Evolutionary conservation across 2,888 invertebrate species (phyloP), one percentile per base, ranked within the genome.

Genomic region (Sinotaia quadrata): DNA sequence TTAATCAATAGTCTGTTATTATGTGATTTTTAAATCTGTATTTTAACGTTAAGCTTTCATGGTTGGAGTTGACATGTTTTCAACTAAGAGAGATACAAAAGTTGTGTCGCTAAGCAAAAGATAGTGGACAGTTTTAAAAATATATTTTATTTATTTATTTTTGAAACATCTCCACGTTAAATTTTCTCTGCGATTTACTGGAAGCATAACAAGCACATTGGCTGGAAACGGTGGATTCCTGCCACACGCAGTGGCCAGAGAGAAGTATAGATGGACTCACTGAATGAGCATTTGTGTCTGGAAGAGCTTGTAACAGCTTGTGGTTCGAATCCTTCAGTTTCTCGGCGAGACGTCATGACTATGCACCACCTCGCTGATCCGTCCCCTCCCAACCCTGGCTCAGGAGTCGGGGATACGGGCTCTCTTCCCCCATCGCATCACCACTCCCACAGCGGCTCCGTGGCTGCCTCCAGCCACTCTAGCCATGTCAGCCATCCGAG

Each of bases 211-310:
- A 10, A 41, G 41, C 41, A 41, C 10, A 10, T 41, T 41, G 41
- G 10, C 41, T 18, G 10, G 41, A 12, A 10, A 18, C 41, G 15
- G 41, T n/a, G n/a, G n/a, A n/a, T n/a, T n/a, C n/a, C n/a, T 61
- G 31, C 36, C 54, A 44, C 34, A 7, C 21, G n/a, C 47, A 12
- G 12, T 47, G 47, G 61, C 37, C 36, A 34, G 21, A 70, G 36
- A 52, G 36, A 58, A 54, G 67, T 78, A 81, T 82, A 82, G 75
- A 84, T 82, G 83, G 81, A 84, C 82, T 72, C 81, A 71, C 70
- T 83, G 75, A 77, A 80, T 75, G 83, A 82, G 36, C 73, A 79
- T 24, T 67, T 83, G 77, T 81, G 78, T 70, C 73, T 83, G 63
- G 82, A 83, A 72, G 82, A 81, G 73, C 78, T 83, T 56, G 82